These are phyloP conservation scores for Neosilurus hyrtlii DNA, from an alignment of 2,797 vertebrate genomes.

Conservation along the genomic window DNA sequence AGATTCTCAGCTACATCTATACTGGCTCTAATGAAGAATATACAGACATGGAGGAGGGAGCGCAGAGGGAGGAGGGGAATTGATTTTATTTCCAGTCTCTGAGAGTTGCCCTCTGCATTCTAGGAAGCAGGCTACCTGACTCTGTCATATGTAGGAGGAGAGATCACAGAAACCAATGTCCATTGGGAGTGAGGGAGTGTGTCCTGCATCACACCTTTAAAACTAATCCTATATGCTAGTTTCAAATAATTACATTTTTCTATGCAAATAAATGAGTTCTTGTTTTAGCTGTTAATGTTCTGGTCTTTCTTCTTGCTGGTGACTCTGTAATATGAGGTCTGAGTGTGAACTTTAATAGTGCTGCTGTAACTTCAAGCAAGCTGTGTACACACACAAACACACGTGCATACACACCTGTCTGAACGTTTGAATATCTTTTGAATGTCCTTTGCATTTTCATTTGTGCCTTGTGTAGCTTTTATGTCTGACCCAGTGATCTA, in stretches of 20 bases:
- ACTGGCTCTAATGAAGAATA: conserved; percentile 69
- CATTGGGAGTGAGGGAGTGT: conserved; percentile 60
- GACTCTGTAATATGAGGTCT: background rate
- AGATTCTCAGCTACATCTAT: conserved; percentile 69
- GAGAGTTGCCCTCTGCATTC: conserved; percentile 60
- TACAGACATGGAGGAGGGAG: conserved; percentile 54
- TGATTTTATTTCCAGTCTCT: conserved; percentile 74
- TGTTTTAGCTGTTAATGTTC: background rate
- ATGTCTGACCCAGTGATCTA: conserved; percentile 25
- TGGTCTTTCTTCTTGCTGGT: background rate
- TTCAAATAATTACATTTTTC: conserved; percentile 10
- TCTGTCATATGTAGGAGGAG: conserved; percentile 66
- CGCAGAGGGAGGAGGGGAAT: conserved; percentile 57
- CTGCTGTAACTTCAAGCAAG: background rate
- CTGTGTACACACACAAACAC: background rate
- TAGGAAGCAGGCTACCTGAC: conserved; percentile 65
- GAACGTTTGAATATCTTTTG: conserved; percentile 10
- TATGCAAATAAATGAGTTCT: conserved; percentile 11
- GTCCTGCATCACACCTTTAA: conserved; percentile 65
- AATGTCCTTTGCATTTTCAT: conserved; percentile 7
- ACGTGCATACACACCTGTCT: background rate
- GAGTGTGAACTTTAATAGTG: background rate
- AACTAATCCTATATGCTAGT: conserved; percentile 52
- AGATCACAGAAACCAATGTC: conserved; percentile 70
- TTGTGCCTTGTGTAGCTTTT: conserved; percentile 17